Base-by-base conservation (phyloP, 2,797 vertebrate species). In the Rhinella marina region DNA sequence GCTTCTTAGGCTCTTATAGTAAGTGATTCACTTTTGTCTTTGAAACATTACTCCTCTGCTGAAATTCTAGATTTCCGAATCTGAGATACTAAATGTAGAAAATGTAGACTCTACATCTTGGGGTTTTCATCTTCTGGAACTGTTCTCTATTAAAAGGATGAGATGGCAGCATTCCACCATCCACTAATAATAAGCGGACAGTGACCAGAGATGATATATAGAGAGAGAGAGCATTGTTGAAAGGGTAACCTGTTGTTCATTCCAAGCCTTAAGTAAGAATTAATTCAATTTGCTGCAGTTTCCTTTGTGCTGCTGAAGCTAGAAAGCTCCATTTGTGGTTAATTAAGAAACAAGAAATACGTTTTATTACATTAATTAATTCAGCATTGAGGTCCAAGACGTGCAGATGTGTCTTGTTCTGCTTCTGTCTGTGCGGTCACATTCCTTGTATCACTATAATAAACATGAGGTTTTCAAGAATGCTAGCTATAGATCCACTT, bases 261-360 rank as follows among this genome's bases (percentile, higher is more conserved):
- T 83, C 23, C 59, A 56, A 21, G 73, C 80, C 79, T 57, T 64
- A 25, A 77, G 32, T 66, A 78, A 79, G 27, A 64, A 89, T 79
- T 86, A 78, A 89, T 89, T 80, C 25, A 86, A 86, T 89, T 83
- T 86, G 25, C 88, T 72, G 17, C 73, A 73, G 81, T 70, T 87
- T 89, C 82, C 62, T 83, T 82, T 89, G 59, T 80, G 64, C 59
- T 85, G 62, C 62, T 64, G 41, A 52, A 80, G 61, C 41, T 17
- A 83, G 85, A 77, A 72, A 79, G 61, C 75, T 68, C 75, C 75
- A 84, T 89, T 89, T 89, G 88, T 80, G 81, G 88, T 89, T 82
- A 83, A 87, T 89, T 89, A 86, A 52, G 85, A 87, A 80, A 89
- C 85, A 86, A 89, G 75, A 83, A 83, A 89, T 79, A 62, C 13